A percentile compares a stretch with the other conserved stretches of the same genome.
phyloP scores from a whole-genome alignment of 2,888 invertebrate genomes.

The Bombylius major region DNA sequence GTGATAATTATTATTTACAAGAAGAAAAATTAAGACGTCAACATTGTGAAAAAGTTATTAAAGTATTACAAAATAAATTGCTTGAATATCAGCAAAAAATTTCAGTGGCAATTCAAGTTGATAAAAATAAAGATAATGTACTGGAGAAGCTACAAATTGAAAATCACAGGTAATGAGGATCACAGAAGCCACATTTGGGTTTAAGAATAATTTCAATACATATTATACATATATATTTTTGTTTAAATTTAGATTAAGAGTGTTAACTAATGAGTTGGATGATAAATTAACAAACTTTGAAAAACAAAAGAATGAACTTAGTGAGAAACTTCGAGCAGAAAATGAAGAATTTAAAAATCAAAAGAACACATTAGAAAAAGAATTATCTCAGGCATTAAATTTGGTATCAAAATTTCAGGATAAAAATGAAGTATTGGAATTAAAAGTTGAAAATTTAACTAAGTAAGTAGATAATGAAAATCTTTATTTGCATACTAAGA shows the following conservation, averaged over 20 bases:
- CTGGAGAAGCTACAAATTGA: constrained; percentile 52
- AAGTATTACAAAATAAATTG: constrained; percentile 56
- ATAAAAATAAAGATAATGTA: constrained; percentile 59
- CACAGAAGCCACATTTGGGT: neutral
- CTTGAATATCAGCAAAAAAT: constrained; percentile 67
- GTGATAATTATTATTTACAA: constrained; percentile 43
- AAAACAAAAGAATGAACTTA: constrained; percentile 25
- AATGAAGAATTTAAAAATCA: constrained; percentile 35
- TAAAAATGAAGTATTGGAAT: constrained; percentile 44
- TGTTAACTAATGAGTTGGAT: constrained; percentile 11
- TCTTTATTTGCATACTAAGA: neutral
- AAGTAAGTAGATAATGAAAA: constrained; percentile 14
- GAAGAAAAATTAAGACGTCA: constrained; percentile 66
- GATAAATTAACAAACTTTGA: constrained; percentile 16
- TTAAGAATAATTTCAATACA: neutral
- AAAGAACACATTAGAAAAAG: constrained; percentile 51
- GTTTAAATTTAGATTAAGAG: neutral
- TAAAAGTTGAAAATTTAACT: constrained; percentile 36
- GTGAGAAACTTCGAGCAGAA: constrained; percentile 30
- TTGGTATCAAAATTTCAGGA: constrained; percentile 55
- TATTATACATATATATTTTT: neutral
- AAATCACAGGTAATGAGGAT: constrained; percentile 39
- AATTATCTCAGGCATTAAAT: constrained; percentile 57
- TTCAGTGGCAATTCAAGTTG: constrained; percentile 65
- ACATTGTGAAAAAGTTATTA: constrained; percentile 61